These are phyloP conservation scores for Pantherophis alleghaniensis DNA, from an alignment of 2,797 vertebrate genomes.

Conservation along the genomic window DNA sequence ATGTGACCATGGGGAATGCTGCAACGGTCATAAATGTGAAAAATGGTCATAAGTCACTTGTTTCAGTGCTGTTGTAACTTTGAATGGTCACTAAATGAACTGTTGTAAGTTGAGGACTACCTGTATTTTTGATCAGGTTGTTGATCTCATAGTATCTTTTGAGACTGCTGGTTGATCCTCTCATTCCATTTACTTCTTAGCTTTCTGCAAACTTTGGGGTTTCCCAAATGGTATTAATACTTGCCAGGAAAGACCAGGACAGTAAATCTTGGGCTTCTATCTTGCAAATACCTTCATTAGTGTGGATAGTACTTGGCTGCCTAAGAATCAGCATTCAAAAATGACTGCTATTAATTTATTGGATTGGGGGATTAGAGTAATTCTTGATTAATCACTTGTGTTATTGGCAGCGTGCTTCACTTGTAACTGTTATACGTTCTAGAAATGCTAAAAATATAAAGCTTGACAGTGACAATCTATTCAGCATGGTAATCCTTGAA, in stretches of 20 bases:
- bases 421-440: neutral
- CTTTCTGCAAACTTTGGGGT: no score
- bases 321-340: neutral
- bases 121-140: neutral
- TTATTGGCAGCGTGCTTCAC: fast-evolving
- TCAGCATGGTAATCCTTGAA: neutral
- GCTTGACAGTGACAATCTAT: neutral
- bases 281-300: neutral
- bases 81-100: no score
- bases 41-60: no score
- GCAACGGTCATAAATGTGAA: no score
- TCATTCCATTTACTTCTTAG: neutral
- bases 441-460: fast-evolving
- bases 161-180: neutral
- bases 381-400: fast-evolving
- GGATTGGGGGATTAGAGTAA: neutral
- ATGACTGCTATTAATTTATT: neutral
- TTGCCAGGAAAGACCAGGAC: neutral
- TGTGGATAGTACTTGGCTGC: neutral
- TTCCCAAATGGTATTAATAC: neutral
- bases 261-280: neutral
- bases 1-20: no score
- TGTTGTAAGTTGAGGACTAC: no score
- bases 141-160: neutral
- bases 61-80: no score